Percentiles rank a stretch among this genome's conserved stretches.
phyloP scores from a whole-genome alignment of 2,888 invertebrate genomes.

The Carabus problematicus region DNA sequence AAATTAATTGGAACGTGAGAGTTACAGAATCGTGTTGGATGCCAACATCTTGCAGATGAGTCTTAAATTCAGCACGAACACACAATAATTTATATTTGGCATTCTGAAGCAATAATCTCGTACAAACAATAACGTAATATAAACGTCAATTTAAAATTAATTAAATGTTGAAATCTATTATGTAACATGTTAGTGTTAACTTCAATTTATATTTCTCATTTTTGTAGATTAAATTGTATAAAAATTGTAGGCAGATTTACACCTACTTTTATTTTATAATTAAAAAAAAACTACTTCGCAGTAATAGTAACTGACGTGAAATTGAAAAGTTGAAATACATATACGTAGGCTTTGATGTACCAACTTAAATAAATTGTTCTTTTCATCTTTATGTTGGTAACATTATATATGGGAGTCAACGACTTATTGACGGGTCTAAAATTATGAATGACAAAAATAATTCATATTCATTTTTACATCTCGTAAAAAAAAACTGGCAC shows the following conservation, averaged over 20 bases:
- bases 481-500: too few relatives aligned
- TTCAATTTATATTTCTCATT: too few relatives aligned
- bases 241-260: too few relatives aligned
- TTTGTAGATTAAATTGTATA: too few relatives aligned
- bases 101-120: not conserved
- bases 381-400: not conserved
- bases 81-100: not conserved
- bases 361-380: not conserved
- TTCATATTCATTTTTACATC: too few relatives aligned
- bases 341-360: not conserved
- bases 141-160: slow-evolving; percentile 1
- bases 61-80: not conserved
- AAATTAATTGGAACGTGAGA: slow-evolving; percentile 34
- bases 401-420: too few relatives aligned
- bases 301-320: too few relatives aligned
- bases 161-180: slow-evolving; percentile 1
- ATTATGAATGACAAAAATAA: too few relatives aligned
- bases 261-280: too few relatives aligned
- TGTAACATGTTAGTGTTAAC: too few relatives aligned
- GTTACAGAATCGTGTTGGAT: slow-evolving; percentile 13
- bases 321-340: not conserved
- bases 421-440: too few relatives aligned
- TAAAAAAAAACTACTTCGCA: too few relatives aligned
- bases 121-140: not conserved
- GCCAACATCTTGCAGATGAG: slow-evolving; percentile 25